phyloP scores from a whole-genome alignment of 1,140 invertebrate genomes.

The Zeugodacus cucurbitae region DNA sequence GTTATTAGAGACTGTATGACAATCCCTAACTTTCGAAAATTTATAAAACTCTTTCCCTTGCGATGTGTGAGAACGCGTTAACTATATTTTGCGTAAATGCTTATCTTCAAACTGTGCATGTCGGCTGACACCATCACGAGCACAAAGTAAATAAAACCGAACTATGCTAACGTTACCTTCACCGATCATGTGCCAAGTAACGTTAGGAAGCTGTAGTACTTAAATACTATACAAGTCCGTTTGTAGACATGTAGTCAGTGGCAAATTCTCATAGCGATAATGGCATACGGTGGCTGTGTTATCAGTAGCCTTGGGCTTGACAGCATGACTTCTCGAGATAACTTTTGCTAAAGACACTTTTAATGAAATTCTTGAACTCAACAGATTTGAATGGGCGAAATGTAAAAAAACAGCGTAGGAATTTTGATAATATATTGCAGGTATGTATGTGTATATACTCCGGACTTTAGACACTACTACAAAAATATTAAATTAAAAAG shows the following conservation, averaged over 20 bases:
- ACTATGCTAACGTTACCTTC: background rate
- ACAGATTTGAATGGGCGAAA: too few species aligned
- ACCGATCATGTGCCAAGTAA: background rate
- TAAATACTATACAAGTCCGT: background rate
- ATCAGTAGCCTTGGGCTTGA: background rate
- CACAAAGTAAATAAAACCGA: background rate
- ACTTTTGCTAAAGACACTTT: background rate
- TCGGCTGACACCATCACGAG: background rate
- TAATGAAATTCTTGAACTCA: background rate
- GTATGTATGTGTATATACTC: background rate
- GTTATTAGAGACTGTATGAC: background rate
- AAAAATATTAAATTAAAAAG: too few species aligned
- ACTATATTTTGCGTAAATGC: background rate
- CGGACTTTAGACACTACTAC: too few species aligned
- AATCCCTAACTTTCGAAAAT: background rate
- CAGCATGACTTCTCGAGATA: background rate
- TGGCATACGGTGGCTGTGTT: background rate
- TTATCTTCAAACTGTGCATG: background rate
- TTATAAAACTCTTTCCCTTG: too few species aligned
- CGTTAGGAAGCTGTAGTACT: background rate
- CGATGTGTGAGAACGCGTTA: background rate
- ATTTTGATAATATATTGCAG: background rate
- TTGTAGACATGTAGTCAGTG: background rate
- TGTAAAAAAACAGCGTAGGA: background rate
- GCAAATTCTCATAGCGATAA: slow-evolving; percentile 6